Percentiles rank a stretch among this genome's conserved stretches.
Conservation (phyloP, 2,113 vertebrate genomes). For the Gracilinanus agilis region DNA sequence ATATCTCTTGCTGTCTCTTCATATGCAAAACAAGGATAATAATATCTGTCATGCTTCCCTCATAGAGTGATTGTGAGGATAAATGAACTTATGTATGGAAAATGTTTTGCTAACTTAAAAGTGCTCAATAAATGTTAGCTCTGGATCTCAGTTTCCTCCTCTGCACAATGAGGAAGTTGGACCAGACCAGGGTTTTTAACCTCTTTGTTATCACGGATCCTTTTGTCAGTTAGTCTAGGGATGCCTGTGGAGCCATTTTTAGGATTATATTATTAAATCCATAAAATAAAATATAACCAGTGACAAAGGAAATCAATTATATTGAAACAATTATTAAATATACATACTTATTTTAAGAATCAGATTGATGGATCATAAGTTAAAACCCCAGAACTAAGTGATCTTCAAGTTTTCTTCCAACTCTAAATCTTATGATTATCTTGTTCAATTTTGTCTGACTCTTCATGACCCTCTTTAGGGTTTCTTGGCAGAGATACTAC, state of each 20-base stretch:
- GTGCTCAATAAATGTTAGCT: not conserved
- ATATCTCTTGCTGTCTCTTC: not conserved
- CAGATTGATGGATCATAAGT: not conserved
- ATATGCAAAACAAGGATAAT: not conserved
- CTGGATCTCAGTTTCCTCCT: not conserved
- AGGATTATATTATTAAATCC: not conserved
- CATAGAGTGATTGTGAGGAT: not conserved
- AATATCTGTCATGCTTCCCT: not conserved
- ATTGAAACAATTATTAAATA: not conserved
- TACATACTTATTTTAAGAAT: not conserved
- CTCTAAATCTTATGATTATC: not conserved
- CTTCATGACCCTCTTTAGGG: too few relatives aligned
- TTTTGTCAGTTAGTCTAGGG: not conserved
- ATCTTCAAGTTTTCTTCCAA: not conserved
- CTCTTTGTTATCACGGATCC: not conserved
- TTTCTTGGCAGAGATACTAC: too few relatives aligned
- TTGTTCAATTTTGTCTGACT: too few relatives aligned
- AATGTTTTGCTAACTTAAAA: not conserved
- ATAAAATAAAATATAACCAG: not conserved
- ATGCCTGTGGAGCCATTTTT: not conserved
- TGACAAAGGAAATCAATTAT: not conserved
- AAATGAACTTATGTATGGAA: not conserved
- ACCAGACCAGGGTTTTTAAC: not conserved
- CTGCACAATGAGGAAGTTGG: not conserved
- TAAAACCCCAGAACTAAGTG: not conserved